A percentile compares a stretch with the other conserved stretches of the same genome.
These are phyloP conservation scores for Leptocoma aspasia DNA, from an alignment of 2,113 vertebrate genomes.

Conservation along the genomic window DNA sequence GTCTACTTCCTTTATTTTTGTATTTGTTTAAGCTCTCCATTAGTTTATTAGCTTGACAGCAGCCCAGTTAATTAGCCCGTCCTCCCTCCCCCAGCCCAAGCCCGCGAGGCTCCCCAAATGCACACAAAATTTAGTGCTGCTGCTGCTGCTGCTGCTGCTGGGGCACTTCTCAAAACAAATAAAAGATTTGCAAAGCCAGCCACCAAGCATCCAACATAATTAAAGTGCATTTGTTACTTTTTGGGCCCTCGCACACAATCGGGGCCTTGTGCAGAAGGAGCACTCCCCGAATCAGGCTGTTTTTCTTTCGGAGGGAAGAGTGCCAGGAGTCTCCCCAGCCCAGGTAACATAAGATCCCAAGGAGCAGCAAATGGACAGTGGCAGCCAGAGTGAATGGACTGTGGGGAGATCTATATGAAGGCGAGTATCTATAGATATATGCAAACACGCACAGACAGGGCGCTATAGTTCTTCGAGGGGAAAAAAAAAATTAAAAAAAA, in stretches of 20 bases:
- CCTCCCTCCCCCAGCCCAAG: constrained; percentile 65
- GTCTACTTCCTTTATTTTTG: constrained; percentile 66
- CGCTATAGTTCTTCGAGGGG: background rate
- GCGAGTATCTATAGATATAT: constrained; percentile 13
- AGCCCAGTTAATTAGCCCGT: constrained; percentile 70
- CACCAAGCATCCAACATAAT: constrained; percentile 79
- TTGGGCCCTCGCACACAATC: constrained; percentile 72
- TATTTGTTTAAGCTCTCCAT: constrained; percentile 71
- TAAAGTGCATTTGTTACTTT: constrained; percentile 82
- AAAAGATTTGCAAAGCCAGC: constrained; percentile 78
- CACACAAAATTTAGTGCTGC: constrained; percentile 73
- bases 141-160: constrained; percentile 43
- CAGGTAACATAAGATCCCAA: constrained; percentile 70
- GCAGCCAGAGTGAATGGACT: constrained; percentile 56
- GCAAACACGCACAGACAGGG: constrained; percentile 42
- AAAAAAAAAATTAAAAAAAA: background rate
- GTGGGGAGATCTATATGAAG: constrained; percentile 54
- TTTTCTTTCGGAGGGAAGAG: constrained; percentile 75
- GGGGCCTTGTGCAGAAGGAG: constrained; percentile 72
- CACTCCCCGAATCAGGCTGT: constrained; percentile 66
- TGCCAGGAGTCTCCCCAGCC: constrained; percentile 72
- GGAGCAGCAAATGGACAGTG: constrained; percentile 67
- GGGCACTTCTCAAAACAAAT: constrained; percentile 79
- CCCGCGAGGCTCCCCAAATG: constrained; percentile 60
- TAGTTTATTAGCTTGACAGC: constrained; percentile 75